phyloP scores from a whole-genome alignment of 1,140 invertebrate species.

The Portunus trituberculatus region DNA sequence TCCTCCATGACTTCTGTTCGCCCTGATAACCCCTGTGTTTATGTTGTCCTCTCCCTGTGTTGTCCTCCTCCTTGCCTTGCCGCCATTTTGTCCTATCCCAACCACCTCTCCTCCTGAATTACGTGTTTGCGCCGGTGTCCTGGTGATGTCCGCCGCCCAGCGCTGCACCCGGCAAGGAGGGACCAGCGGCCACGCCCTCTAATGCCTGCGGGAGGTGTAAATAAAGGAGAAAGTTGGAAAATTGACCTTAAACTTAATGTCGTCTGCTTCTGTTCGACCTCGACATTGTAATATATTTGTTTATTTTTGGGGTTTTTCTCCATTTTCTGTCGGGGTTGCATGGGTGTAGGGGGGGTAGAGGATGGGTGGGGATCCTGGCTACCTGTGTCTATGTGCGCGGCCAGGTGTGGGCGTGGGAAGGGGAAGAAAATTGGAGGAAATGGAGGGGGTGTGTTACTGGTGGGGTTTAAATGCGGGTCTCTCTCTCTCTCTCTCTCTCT shows the following conservation, averaged over 20 bases:
- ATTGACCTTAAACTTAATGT: no score
- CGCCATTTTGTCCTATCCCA: slow-evolving; percentile 36
- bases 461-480: no score
- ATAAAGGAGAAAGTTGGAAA: not conserved
- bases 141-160: not conserved
- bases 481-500: no score
- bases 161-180: not conserved
- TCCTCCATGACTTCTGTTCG: slow-evolving; percentile 24
- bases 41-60: slow-evolving; percentile 30
- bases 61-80: not conserved
- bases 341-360: not conserved
- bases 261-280: no score
- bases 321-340: not conserved
- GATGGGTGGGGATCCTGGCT: not conserved
- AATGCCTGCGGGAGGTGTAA: not conserved
- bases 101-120: not conserved
- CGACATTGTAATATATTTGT: no score
- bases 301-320: not conserved
- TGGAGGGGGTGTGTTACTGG: not conserved
- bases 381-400: not conserved
- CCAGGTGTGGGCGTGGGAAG: not conserved
- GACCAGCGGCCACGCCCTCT: not conserved
- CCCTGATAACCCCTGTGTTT: slow-evolving; percentile 40
- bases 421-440: not conserved
- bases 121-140: not conserved